Percentiles rank a stretch among this genome's conserved stretches.
phyloP scores from a whole-genome alignment of 2,888 invertebrate genomes.

The Steinernema hermaphroditum region DNA sequence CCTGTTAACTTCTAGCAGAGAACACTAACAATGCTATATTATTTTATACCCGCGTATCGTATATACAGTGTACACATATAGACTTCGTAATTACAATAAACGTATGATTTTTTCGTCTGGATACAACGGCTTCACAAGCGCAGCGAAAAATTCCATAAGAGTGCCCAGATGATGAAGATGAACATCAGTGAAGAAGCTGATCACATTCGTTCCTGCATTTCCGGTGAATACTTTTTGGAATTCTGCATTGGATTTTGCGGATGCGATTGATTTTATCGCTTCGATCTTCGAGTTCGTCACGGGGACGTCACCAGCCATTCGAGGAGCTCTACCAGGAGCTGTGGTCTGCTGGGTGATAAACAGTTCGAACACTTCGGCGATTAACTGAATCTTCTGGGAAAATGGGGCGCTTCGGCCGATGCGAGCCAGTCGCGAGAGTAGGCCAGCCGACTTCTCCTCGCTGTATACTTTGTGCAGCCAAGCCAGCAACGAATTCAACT shows the following conservation, averaged over 20 bases:
- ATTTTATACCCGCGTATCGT: background rate
- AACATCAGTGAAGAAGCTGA: conserved; percentile 34
- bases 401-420: background rate
- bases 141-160: conserved; percentile 29
- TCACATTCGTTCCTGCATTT: conserved; percentile 8
- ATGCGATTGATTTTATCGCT: conserved; percentile 50
- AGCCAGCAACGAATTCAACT: conserved; percentile 32
- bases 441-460: conserved; percentile 36
- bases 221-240: conserved; percentile 33
- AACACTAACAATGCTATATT: no score
- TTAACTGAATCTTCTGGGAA: conserved; percentile 42
- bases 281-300: conserved; percentile 55
- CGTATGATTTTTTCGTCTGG: conserved; percentile 35
- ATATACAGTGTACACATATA: background rate
- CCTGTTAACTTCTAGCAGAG: no score
- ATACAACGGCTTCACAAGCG: conserved; percentile 33
- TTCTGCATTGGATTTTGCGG: conserved; percentile 31
- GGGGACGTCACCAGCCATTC: conserved; percentile 39
- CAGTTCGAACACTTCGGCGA: conserved; percentile 51
- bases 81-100: background rate
- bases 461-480: conserved; percentile 39
- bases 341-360: conserved; percentile 54
- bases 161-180: conserved; percentile 31
- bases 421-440: background rate
- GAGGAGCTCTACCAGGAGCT: conserved; percentile 34